These are phyloP conservation scores for Hydrolagus affinis DNA, from an alignment of 2,113 vertebrate genomes.

Conservation along the genomic window DNA sequence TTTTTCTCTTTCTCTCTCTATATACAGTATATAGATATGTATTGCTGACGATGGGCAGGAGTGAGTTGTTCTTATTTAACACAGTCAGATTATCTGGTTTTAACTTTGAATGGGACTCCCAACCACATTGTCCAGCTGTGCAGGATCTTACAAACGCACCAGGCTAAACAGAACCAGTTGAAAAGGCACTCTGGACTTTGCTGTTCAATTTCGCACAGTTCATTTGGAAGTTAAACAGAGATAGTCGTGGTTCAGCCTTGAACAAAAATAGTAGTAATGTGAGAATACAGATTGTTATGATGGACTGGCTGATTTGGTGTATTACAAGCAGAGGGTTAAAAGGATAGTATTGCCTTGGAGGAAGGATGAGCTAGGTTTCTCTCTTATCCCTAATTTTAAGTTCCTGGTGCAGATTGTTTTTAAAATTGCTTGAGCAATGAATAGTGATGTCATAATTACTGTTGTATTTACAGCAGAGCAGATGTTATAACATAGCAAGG, in stretches of 20 bases:
- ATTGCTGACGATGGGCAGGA: neutral
- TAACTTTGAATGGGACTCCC: neutral
- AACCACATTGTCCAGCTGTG: neutral
- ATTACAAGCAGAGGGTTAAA: neutral
- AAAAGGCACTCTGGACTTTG: neutral
- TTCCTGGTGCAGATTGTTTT: neutral
- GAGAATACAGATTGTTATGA: neutral
- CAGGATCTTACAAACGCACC: neutral
- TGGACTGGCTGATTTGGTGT: neutral
- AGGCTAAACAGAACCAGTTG: neutral
- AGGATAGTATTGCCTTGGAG: neutral
- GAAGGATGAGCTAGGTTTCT: neutral
- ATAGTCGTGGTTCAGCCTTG: neutral
- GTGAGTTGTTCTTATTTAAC: neutral
- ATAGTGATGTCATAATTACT: too few species aligned
- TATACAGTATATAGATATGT: too few species aligned
- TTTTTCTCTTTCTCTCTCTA: too few species aligned
- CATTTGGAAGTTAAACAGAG: neutral
- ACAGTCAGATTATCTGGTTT: neutral
- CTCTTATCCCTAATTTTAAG: neutral
- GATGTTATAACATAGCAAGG: too few species aligned
- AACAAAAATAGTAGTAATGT: constrained; percentile 12
- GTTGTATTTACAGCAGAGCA: too few species aligned
- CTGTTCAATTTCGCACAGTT: neutral
- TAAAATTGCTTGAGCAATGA: too few species aligned